Conservation (phyloP, 2,113 vertebrate species). For the Holacanthus passer region DNA sequence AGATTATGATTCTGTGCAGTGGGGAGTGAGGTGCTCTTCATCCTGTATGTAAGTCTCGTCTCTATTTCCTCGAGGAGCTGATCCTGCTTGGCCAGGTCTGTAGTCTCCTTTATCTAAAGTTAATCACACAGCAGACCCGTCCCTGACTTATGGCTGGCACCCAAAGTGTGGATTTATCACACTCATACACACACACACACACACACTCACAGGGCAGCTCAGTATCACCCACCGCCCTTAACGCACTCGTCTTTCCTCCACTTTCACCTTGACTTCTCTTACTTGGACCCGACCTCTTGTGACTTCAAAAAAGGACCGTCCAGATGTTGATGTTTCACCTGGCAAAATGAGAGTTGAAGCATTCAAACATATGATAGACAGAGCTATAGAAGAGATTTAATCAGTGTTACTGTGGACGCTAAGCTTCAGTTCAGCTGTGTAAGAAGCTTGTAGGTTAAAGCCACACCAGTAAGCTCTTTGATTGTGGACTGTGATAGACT, state of each 20-base stretch:
- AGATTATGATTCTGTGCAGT: not conserved
- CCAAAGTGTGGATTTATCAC: constrained; percentile 51
- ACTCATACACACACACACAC: constrained; percentile 15
- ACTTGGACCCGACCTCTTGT: constrained; percentile 8
- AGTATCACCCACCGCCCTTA: not conserved
- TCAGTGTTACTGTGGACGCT: constrained; percentile 57
- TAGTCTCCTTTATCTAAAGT: constrained; percentile 61
- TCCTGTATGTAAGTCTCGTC: constrained; percentile 28
- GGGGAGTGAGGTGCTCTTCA: not conserved
- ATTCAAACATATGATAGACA: constrained; percentile 34
- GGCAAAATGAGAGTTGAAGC: constrained; percentile 30
- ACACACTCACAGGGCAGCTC: constrained; percentile 12
- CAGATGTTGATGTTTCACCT: constrained; percentile 63
- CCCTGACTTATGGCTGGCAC: constrained; percentile 31
- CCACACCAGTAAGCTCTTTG: constrained; percentile 51
- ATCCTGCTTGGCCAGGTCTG: constrained; percentile 32
- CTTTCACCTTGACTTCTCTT: constrained; percentile 48
- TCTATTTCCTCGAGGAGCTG: constrained; percentile 39
- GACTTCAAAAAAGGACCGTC: constrained; percentile 7
- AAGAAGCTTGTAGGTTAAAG: constrained; percentile 69
- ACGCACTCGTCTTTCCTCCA: constrained; percentile 17
- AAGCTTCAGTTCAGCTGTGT: constrained; percentile 61
- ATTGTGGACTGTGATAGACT: constrained; percentile 61
- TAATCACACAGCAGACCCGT: constrained; percentile 60
- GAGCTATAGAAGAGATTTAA: constrained; percentile 52